A percentile compares a stretch with the other conserved stretches of the same genome.
Conservation (phyloP, 2,113 vertebrate species). For the Condylura cristata region DNA sequence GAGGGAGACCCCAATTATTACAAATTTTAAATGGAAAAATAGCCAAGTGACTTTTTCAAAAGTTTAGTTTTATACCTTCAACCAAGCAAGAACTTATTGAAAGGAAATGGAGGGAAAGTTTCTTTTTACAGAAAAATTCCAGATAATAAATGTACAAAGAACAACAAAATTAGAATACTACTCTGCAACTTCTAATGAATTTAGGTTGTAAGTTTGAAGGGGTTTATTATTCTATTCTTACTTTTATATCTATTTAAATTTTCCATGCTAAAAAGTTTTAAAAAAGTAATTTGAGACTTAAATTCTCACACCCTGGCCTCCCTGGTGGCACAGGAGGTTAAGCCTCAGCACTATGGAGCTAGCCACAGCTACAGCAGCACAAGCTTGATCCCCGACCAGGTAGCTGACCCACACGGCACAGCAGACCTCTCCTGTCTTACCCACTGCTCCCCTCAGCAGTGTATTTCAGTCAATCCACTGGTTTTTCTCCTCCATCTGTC, state of each 20-base stretch:
- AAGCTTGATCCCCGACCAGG: no score
- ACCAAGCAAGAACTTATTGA: conserved; percentile 36
- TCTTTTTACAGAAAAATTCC: conserved; percentile 17
- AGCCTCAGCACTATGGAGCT: no score
- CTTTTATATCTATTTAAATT: not conserved
- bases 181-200: conserved; percentile 11
- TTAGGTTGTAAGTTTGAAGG: not conserved
- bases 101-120: not conserved
- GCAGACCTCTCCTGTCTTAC: no score
- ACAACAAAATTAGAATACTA: conserved; percentile 12
- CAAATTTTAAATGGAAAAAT: conserved; percentile 1
- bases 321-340: no score
- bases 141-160: conserved; percentile 24
- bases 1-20: not conserved
- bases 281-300: not conserved
- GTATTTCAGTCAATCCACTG: no score
- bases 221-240: conserved; percentile 7
- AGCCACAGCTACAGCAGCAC: no score
- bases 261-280: not conserved
- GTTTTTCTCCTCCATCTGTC: no score
- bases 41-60: not conserved
- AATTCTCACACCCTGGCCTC: not conserved
- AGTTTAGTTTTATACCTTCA: not conserved
- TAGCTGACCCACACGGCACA: no score
- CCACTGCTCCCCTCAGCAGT: no score